phyloP scores from a whole-genome alignment of 2,113 vertebrate genomes.

The Leptodactylus fuscus region DNA sequence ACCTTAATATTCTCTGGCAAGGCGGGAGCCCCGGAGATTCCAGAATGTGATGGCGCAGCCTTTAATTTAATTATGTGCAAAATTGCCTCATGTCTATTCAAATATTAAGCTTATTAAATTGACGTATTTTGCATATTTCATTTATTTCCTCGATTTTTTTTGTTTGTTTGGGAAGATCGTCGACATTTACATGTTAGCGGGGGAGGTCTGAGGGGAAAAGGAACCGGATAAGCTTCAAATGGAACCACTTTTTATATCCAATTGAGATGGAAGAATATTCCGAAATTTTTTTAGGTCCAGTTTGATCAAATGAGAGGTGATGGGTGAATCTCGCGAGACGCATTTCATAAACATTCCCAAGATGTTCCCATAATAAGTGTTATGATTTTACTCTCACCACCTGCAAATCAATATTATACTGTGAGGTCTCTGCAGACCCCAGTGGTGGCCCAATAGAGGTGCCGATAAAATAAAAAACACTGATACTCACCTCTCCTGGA shows the following conservation, averaged over 20 bases:
- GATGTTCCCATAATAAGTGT: too few species aligned
- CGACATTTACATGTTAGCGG: not conserved
- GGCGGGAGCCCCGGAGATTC: slow-evolving; percentile 11
- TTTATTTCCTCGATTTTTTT: slow-evolving; percentile 4
- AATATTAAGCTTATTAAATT: slow-evolving; percentile 53
- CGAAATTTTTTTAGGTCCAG: too few species aligned
- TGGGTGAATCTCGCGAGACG: too few species aligned
- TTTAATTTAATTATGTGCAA: slow-evolving; percentile 46
- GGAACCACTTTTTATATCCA: not conserved
- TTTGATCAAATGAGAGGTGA: too few species aligned
- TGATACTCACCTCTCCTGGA: too few species aligned
- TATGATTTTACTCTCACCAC: too few species aligned
- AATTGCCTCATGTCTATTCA: slow-evolving; percentile 51
- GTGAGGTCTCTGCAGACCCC: too few species aligned
- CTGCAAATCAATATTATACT: too few species aligned
- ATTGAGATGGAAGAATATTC: not conserved
- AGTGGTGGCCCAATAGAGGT: too few species aligned
- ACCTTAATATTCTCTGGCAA: slow-evolving; percentile 49
- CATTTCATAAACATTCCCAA: too few species aligned
- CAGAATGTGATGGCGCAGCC: slow-evolving; percentile 24
- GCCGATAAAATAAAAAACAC: too few species aligned
- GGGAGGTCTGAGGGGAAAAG: not conserved
- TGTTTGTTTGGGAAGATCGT: not conserved
- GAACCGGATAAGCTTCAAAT: not conserved
- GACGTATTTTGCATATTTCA: slow-evolving; percentile 47